Percentiles rank a stretch among this genome's conserved stretches.
These are phyloP conservation scores for Danionella cerebrum DNA, from an alignment of 2,113 vertebrate genomes.

Conservation along the genomic window DNA sequence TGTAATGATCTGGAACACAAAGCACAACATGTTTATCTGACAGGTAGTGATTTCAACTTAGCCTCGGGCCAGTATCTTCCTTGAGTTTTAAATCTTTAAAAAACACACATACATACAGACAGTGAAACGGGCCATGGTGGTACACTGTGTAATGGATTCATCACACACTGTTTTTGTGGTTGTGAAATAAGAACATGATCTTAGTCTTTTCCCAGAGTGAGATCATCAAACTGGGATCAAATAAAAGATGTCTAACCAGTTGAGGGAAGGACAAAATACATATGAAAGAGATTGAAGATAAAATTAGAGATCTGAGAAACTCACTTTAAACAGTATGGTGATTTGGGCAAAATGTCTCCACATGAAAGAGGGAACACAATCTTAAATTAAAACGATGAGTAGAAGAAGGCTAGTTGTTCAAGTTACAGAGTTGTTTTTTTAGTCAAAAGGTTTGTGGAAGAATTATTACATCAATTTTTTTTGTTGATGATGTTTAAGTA, in stretches of 20 bases:
- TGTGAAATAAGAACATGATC: background rate
- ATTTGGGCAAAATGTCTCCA: background rate
- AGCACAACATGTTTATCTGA: background rate
- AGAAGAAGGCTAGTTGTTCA: background rate
- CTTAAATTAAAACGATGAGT: background rate
- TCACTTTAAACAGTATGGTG: background rate
- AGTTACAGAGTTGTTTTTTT: too few relatives aligned
- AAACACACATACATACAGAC: background rate
- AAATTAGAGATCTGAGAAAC: constrained; percentile 17
- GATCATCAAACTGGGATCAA: constrained; percentile 29
- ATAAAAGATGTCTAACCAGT: background rate
- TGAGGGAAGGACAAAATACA: background rate
- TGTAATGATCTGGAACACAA: constrained; percentile 79
- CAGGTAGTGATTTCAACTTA: background rate
- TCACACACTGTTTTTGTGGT: background rate
- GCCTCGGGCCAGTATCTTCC: background rate
- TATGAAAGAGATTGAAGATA: background rate
- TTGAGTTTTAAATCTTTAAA: background rate
- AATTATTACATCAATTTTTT: too few relatives aligned
- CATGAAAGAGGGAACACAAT: background rate
- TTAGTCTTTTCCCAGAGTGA: background rate
- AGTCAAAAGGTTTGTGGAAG: too few relatives aligned
- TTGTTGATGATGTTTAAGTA: too few relatives aligned
- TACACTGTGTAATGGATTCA: background rate
- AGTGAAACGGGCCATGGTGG: background rate